Evolutionary conservation across 2,888 invertebrate genomes (phyloP), one percentile per base, ranked within the genome.

Genomic region (Chloromyia formosa): DNA sequence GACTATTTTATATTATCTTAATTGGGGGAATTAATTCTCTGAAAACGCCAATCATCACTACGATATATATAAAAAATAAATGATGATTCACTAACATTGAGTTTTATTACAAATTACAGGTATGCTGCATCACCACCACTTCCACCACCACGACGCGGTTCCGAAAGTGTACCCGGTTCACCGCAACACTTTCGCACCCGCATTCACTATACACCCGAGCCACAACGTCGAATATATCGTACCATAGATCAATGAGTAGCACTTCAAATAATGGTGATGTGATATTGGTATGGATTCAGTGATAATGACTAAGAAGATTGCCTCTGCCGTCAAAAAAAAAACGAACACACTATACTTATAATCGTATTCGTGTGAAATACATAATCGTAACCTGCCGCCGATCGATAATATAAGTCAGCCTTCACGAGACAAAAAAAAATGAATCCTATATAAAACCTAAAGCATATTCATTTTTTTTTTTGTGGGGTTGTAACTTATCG

Each of bases 81-180:
- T n/a, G n/a, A n/a, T n/a, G n/a, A n/a, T n/a, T n/a, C n/a, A n/a
- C n/a, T n/a, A n/a, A n/a, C n/a, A n/a, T n/a, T n/a, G n/a, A n/a
- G n/a, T 35, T 35, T 35, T 7, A 35, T 35, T 35, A 4, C 27
- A 35, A 35, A 35, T 35, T 35, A 35, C 56, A 87, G 83, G 78
- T 86, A 85, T 82, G 86, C 86, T 78, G 87, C 86, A 81, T 85
- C 86, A 77, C 85, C 85, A 10, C 85, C 86, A 20, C 77, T 84
- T 78, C 85, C 85, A 54, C 85, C 86, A 60, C 85, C 86, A 58
- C 80, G 91, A 75, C 87, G 90, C 76, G 86, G 91, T 22, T 91
- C 91, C 1, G 91, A 91, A 83, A 91, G 91, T 81, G 91, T 91
- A 74, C 91, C 92, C 22, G 91, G 91, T 60, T 91, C 91, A 71